Conservation (phyloP, 2,797 vertebrate genomes). For the Danionella dracula region DNA sequence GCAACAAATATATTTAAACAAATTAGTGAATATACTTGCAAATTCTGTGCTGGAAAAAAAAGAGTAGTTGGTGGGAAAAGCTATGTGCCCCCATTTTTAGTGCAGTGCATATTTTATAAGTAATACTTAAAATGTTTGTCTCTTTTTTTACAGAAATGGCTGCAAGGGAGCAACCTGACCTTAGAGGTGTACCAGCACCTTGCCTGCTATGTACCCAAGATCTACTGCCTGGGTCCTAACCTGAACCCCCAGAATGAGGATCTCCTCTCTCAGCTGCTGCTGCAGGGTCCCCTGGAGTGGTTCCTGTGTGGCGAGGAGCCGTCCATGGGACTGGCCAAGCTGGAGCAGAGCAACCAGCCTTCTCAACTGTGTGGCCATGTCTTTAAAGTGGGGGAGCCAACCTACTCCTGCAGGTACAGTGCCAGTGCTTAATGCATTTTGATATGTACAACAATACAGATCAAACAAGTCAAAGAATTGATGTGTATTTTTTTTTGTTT, state of each 20-base stretch:
- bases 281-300: slow-evolving; percentile 91
- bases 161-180: slow-evolving; percentile 77
- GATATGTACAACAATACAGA: too few species aligned
- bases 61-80: too few species aligned
- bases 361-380: slow-evolving; percentile 92
- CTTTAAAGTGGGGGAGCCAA: slow-evolving; percentile 96
- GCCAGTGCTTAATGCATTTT: too few species aligned
- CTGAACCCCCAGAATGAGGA: slow-evolving; percentile 84
- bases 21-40: too few species aligned
- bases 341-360: slow-evolving; percentile 86
- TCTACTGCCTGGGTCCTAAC: slow-evolving; percentile 84
- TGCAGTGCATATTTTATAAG: too few species aligned
- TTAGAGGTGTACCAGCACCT: slow-evolving; percentile 85
- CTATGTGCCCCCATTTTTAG: too few species aligned
- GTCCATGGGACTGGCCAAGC: slow-evolving; percentile 76
- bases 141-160: slow-evolving; percentile 77
- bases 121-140: neutral
- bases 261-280: slow-evolving; percentile 79
- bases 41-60: too few species aligned
- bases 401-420: slow-evolving; percentile 92
- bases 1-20: too few species aligned
- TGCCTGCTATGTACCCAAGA: slow-evolving; percentile 83
- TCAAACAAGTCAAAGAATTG: too few species aligned
- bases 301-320: slow-evolving; percentile 90
- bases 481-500: too few species aligned